phyloP scores from a whole-genome alignment of 2,888 invertebrate genomes.

The Empis stercorea region DNA sequence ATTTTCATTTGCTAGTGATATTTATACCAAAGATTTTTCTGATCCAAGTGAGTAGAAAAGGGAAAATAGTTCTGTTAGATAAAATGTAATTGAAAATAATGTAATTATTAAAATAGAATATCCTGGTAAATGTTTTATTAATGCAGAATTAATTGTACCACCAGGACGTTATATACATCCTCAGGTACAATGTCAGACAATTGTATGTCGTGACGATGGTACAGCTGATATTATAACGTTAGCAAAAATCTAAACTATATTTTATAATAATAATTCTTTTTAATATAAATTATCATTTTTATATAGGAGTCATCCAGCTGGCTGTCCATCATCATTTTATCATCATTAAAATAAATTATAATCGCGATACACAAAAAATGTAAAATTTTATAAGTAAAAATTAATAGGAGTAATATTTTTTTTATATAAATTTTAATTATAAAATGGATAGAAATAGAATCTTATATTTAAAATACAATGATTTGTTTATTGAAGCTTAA shows the following conservation, averaged over 20 bases:
- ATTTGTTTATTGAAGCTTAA: too few species aligned
- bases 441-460: too few species aligned
- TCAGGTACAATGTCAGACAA: background rate
- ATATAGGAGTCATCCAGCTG: background rate
- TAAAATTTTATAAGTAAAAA: too few species aligned
- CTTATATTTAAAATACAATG: too few species aligned
- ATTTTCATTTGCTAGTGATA: background rate
- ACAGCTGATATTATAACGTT: constrained; percentile 1
- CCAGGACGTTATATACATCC: background rate
- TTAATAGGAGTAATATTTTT: too few species aligned
- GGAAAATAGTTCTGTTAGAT: too few species aligned
- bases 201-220: background rate
- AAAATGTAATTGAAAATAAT: background rate
- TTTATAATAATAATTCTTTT: background rate
- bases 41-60: too few species aligned
- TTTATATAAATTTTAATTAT: too few species aligned
- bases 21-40: background rate
- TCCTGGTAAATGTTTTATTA: background rate
- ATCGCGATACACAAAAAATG: too few species aligned
- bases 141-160: background rate
- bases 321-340: background rate
- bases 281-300: background rate
- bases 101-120: background rate
- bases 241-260: background rate
- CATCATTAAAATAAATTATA: background rate